A percentile compares a stretch with the other conserved stretches of the same genome.
Evolutionary conservation across 2,888 invertebrate genomes (phyloP).

Genomic region (Asteroscopus sphinx): DNA sequence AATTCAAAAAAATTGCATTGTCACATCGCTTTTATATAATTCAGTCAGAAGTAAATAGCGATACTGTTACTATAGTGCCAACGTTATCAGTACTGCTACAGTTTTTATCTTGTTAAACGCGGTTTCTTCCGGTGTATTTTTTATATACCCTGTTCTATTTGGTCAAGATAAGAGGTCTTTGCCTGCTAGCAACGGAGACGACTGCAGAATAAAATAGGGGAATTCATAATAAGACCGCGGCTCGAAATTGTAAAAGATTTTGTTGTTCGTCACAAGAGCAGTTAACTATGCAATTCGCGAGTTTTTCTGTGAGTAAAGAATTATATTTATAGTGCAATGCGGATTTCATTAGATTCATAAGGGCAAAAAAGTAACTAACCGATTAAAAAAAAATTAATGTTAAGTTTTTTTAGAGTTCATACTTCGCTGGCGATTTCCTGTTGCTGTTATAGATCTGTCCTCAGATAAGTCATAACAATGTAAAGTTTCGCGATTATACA

Average conservation of each 20-base stretch:
- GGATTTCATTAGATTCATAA: too few relatives aligned
- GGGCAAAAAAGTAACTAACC: background rate
- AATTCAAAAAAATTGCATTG: too few relatives aligned
- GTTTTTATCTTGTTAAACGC: slow-evolving; percentile 14
- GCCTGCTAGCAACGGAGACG: too few relatives aligned
- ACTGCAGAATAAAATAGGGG: too few relatives aligned
- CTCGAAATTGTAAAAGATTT: too few relatives aligned
- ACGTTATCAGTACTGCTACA: background rate
- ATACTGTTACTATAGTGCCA: background rate
- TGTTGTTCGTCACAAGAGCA: too few relatives aligned
- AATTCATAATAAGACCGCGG: too few relatives aligned
- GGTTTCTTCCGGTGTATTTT: slow-evolving; percentile 4
- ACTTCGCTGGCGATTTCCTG: slow-evolving; percentile 18
- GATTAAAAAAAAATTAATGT: background rate
- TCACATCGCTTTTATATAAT: too few relatives aligned
- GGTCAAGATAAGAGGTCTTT: slow-evolving; percentile 4
- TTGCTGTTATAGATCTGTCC: background rate
- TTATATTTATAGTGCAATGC: too few relatives aligned
- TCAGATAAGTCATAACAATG: background rate
- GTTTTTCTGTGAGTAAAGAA: too few relatives aligned
- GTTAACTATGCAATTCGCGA: too few relatives aligned
- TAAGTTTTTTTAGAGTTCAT: slow-evolving; percentile 2
- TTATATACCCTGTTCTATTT: slow-evolving; percentile 6
- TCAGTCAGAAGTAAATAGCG: slow-evolving; percentile 2
- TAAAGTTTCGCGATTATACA: background rate